Base-by-base conservation (phyloP, 2,888 invertebrate genomes). In the Girardia tigrina region DNA sequence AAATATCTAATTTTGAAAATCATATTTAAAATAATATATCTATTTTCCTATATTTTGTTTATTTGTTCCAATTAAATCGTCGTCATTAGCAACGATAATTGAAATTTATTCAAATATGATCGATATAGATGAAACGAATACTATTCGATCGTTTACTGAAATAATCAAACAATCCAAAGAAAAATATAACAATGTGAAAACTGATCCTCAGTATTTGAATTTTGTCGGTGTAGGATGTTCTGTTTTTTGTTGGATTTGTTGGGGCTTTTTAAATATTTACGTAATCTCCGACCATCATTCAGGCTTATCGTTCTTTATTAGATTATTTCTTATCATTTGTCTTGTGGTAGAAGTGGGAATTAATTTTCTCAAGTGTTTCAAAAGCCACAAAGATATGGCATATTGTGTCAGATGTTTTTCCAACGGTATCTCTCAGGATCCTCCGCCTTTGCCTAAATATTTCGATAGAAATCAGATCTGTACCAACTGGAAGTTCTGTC, bases 401-500 rank as follows among this genome's bases (percentile, higher is more conserved):
- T 56, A 20, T 56, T 56, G 56, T 56, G n/a, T 23, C 23, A n/a
- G 56, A 12, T 56, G 56, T 56, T 56, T 56, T 16, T 4, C 56
- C 56, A 56, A 56, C 23, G 56, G 56, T 56, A 56, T 56, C 23
- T 56, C 56, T 4, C 56, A 56, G n/a, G n/a, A 56, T 56, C 56
- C 56, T 6, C 56, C 56, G 4, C 8, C n/a, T 20, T 2, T 23
- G 4, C 56, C 56, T 6, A 56, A 56, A 8, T 2, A n/a, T 20
- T 56, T 56, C 23, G 23, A 12, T 4, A n/a, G 4, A 20, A 20
- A 56, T 23, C 20, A 56, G 23, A 56, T 56, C n/a, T 56, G 56
- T 56, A 16, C n/a, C 23, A 56, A 56, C n/a, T 71, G 71, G 71
- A 71, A 71, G 27, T 71, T 28, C 28, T 71, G 71, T 23, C 2